Conservation (phyloP, 37 sponge, comb jelly and placozoan species). For the Aplysina aerophoba region DNA sequence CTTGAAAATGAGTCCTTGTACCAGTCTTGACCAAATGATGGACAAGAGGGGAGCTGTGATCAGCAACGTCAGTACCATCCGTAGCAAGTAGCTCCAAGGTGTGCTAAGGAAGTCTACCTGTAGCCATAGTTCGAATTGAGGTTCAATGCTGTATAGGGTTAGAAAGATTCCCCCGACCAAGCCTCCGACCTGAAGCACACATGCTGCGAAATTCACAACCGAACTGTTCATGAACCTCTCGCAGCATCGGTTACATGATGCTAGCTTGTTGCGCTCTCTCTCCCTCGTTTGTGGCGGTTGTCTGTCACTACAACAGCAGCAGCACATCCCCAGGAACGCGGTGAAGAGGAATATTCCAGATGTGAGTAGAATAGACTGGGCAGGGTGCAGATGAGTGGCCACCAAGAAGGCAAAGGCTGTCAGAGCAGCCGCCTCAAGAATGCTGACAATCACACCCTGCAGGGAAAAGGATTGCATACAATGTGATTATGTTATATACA, state of each 20-base stretch:
- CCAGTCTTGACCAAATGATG: conserved; percentile 36
- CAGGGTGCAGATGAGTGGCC: conserved; percentile 44
- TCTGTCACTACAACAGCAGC: not conserved
- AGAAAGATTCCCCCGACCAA: not conserved
- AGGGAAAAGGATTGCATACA: too few relatives aligned
- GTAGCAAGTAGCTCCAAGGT: not conserved
- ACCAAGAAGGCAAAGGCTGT: conserved; percentile 48
- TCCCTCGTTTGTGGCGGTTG: not conserved
- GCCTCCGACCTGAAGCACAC: conserved; percentile 42
- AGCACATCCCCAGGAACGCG: conserved; percentile 26
- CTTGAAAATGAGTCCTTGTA: conserved; percentile 27
- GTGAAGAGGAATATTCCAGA: conserved; percentile 53
- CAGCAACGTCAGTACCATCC: conserved; percentile 20
- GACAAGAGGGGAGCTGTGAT: conserved; percentile 33
- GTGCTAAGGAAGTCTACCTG: not conserved
- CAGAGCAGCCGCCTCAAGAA: conserved; percentile 37
- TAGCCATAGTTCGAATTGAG: not conserved
- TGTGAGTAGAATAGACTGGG: conserved; percentile 41
- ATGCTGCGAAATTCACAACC: conserved; percentile 26
- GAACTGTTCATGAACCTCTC: conserved; percentile 22
- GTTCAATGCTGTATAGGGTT: not conserved
- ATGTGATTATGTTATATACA: too few relatives aligned
- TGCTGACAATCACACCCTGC: conserved; percentile 18
- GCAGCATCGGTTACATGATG: not conserved
- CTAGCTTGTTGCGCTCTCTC: not conserved